These are phyloP conservation scores for Diaphora mendica DNA, from an alignment of 2,888 invertebrate species.

Conservation along the genomic window DNA sequence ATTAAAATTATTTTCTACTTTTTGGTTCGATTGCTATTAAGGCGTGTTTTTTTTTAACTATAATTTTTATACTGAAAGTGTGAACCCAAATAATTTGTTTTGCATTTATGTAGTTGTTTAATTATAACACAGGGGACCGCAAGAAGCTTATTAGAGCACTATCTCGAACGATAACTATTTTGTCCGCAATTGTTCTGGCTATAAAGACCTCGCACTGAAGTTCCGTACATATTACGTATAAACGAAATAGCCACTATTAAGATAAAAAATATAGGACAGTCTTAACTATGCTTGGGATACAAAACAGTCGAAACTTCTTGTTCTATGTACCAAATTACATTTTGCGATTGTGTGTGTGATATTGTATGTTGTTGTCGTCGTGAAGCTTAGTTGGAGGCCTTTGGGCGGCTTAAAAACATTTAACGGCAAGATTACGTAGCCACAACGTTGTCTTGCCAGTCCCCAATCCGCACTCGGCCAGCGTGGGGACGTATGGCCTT, in stretches of 20 bases:
- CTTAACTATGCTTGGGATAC: neutral
- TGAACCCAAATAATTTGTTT: too few relatives aligned
- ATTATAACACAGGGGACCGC: neutral
- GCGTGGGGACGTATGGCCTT: too few relatives aligned
- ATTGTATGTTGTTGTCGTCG: too few relatives aligned
- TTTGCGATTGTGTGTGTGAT: neutral
- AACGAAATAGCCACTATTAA: neutral
- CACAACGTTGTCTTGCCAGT: too few relatives aligned
- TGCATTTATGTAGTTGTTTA: neutral
- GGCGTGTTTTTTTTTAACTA: too few relatives aligned
- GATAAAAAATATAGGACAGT: neutral
- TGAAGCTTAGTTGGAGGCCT: too few relatives aligned
- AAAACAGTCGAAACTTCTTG: neutral
- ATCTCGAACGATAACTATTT: neutral
- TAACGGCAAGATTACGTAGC: too few relatives aligned
- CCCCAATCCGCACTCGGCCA: too few relatives aligned
- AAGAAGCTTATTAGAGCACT: neutral
- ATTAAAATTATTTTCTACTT: too few relatives aligned
- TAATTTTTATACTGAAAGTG: too few relatives aligned
- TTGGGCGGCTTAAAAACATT: too few relatives aligned
- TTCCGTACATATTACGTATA: neutral
- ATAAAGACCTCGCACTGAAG: neutral
- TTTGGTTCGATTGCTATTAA: too few relatives aligned
- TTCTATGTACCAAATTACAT: neutral
- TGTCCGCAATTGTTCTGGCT: neutral